These are phyloP conservation scores for Hydra vulgaris DNA, from an alignment of 30 jellyfish, hydroid and myxozoan species.

Conservation along the genomic window DNA sequence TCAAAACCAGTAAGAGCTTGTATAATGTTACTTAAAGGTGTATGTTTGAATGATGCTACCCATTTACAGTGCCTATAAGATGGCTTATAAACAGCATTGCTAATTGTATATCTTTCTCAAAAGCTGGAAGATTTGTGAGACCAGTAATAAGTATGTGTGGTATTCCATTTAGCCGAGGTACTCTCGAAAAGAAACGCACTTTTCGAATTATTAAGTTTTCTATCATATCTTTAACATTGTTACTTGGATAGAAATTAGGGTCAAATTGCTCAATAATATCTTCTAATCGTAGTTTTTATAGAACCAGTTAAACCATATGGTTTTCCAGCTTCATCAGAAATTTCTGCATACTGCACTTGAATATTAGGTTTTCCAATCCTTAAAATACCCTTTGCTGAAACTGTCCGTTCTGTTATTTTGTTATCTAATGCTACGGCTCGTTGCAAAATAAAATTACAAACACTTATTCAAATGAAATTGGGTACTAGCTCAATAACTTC, in stretches of 20 bases:
- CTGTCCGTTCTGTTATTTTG: constrained; percentile 51
- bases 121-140: constrained; percentile 66
- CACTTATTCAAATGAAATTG: constrained; percentile 41
- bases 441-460: constrained; percentile 58
- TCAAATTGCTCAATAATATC: constrained; percentile 77
- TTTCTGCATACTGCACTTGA: constrained; percentile 71
- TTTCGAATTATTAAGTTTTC: constrained; percentile 52
- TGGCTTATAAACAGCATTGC: constrained; percentile 50
- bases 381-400: constrained; percentile 75
- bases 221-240: constrained; percentile 59
- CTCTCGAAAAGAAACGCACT: constrained; percentile 78
- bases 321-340: constrained; percentile 55
- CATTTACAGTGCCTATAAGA: constrained; percentile 70
- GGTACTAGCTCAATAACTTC: constrained; percentile 70
- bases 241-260: constrained; percentile 59
- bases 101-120: constrained; percentile 70
- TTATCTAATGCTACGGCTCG: constrained; percentile 36
- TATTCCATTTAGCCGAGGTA: constrained; percentile 59
- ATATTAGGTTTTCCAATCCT: constrained; percentile 58
- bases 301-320: constrained; percentile 88
- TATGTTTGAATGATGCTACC: constrained; percentile 65
- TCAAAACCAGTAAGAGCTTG: constrained; percentile 95
- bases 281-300: constrained; percentile 38
- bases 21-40: constrained; percentile 78
- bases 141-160: constrained; percentile 89